phyloP scores from a whole-genome alignment of 1,140 invertebrate genomes.

The Conopomorpha cramerella region DNA sequence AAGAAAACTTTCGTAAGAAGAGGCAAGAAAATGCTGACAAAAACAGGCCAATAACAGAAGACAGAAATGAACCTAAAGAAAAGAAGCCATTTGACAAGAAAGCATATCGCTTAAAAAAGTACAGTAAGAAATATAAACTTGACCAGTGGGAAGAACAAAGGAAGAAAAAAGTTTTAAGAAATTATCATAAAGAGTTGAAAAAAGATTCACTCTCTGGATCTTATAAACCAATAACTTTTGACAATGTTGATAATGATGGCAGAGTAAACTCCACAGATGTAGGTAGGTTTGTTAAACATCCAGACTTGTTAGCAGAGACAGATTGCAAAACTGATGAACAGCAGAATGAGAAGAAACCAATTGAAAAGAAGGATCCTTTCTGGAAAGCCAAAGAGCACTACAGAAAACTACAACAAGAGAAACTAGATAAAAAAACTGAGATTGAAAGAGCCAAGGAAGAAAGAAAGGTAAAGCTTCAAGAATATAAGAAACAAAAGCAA shows the following conservation, averaged over 20 bases:
- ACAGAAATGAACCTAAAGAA: constrained; percentile 11
- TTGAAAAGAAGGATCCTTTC: constrained; percentile 43
- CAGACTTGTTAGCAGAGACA: constrained; percentile 34
- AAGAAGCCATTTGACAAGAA: constrained; percentile 68
- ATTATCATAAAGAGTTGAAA: constrained; percentile 63
- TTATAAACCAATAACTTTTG: constrained; percentile 37
- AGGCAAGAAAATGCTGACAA: constrained; percentile 21
- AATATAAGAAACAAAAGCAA: constrained; percentile 69
- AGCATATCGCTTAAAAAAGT: constrained; percentile 66
- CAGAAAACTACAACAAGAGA: constrained; percentile 62
- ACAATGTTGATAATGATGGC: too few relatives aligned
- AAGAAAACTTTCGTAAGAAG: constrained; percentile 12
- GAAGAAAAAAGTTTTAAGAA: constrained; percentile 58
- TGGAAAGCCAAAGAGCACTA: constrained; percentile 62
- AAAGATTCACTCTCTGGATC: constrained; percentile 38
- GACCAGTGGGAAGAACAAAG: constrained; percentile 67
- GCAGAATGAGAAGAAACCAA: constrained; percentile 12
- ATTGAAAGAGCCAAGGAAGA: constrained; percentile 55
- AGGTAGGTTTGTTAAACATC: constrained; percentile 46
- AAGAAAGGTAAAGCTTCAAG: constrained; percentile 64
- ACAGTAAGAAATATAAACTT: constrained; percentile 70
- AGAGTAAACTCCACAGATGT: constrained; percentile 16
- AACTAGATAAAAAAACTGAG: constrained; percentile 57
- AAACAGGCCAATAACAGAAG: constrained; percentile 12
- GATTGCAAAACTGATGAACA: constrained; percentile 6